Percentiles rank a stretch among this genome's conserved stretches.
These are phyloP conservation scores for Rhyacichthys aspro DNA, from an alignment of 2,797 vertebrate species.

Conservation along the genomic window DNA sequence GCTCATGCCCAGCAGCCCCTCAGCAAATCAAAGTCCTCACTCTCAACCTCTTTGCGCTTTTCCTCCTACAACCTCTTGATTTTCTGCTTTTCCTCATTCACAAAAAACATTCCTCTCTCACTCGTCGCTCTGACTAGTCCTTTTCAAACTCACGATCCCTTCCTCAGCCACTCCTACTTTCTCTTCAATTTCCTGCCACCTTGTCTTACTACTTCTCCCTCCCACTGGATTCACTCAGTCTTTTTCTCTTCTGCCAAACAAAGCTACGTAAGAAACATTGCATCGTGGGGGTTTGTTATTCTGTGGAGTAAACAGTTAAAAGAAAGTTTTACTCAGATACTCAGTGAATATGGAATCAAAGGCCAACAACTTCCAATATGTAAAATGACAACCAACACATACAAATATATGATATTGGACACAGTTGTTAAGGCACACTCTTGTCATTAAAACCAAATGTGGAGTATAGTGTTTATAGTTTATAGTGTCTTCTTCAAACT, in stretches of 20 bases:
- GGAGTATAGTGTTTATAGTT: neutral
- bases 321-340: too few relatives aligned
- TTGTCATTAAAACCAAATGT: conserved; percentile 15
- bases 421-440: too few relatives aligned
- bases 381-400: neutral
- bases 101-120: conserved; percentile 15
- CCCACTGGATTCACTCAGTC: conserved; percentile 45
- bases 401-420: too few relatives aligned
- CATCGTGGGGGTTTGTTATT: conserved; percentile 12
- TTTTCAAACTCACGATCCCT: conserved; percentile 26
- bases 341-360: neutral
- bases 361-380: neutral
- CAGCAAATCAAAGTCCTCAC: conserved; percentile 24
- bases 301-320: conserved; percentile 27
- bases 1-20: conserved; percentile 54
- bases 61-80: conserved; percentile 40
- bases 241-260: conserved; percentile 45
- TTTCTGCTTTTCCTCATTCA: conserved; percentile 40
- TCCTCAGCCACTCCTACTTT: conserved; percentile 45
- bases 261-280: conserved; percentile 6
- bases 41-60: conserved; percentile 19
- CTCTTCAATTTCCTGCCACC: conserved; percentile 46
- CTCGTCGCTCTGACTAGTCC: conserved; percentile 15
- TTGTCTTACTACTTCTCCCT: conserved; percentile 30
- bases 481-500: conserved; percentile 2